Conservation (phyloP, 1,140 invertebrate genomes). For the Papilio polytes region DNA sequence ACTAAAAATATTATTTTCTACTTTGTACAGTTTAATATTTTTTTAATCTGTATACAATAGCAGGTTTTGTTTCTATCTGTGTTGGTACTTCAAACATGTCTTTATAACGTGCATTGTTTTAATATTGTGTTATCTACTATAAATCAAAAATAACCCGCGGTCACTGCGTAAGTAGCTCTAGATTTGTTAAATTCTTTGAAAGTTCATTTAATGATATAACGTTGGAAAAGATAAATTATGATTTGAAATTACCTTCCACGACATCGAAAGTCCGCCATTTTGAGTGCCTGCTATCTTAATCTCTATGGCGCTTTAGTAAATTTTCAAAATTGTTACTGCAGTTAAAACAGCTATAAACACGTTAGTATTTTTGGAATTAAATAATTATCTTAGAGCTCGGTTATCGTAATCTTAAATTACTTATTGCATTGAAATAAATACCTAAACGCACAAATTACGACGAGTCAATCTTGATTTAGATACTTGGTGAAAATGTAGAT, state of each 20-base stretch:
- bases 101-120: conserved; percentile 14
- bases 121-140: background rate
- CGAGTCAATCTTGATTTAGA: too few relatives aligned
- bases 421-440: too few relatives aligned
- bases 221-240: background rate
- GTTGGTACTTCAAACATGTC: conserved; percentile 13
- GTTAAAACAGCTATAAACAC: too few relatives aligned
- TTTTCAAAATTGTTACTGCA: conserved; percentile 6
- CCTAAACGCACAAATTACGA: too few relatives aligned
- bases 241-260: conserved; percentile 13
- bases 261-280: conserved; percentile 43
- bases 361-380: too few relatives aligned
- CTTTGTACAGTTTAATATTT: background rate
- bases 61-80: conserved; percentile 16
- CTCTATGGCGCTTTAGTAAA: background rate
- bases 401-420: too few relatives aligned
- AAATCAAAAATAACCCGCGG: background rate
- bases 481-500: too few relatives aligned
- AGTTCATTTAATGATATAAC: background rate
- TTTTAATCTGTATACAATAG: conserved; percentile 15
- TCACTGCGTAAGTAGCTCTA: background rate
- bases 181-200: background rate
- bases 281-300: conserved; percentile 25
- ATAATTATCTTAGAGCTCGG: too few relatives aligned
- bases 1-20: background rate